phyloP scores from a whole-genome alignment of 2,888 invertebrate species.

The Eumacrocentrus americanus region DNA sequence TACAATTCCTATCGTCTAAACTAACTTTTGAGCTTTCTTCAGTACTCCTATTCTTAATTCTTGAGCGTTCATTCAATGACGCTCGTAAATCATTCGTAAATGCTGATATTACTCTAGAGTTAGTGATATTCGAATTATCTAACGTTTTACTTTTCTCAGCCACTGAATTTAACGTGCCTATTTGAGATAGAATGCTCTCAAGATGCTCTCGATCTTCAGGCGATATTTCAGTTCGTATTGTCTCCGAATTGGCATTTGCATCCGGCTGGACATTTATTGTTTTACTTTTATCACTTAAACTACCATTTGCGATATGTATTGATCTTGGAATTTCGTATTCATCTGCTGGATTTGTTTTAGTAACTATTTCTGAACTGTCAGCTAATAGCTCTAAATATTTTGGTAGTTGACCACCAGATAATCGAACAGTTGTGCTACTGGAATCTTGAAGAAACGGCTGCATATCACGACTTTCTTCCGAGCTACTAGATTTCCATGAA shows the following conservation, averaged over 20 bases:
- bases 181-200: conserved; percentile 37
- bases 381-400: conserved; percentile 74
- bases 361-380: conserved; percentile 60
- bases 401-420: conserved; percentile 54
- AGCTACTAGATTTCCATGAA: conserved; percentile 63
- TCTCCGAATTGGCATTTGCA: not conserved
- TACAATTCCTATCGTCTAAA: conserved; percentile 46
- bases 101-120: conserved; percentile 38
- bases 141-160: conserved; percentile 51
- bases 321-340: conserved; percentile 72
- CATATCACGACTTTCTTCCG: conserved; percentile 62
- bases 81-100: conserved; percentile 48
- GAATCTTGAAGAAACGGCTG: conserved; percentile 62
- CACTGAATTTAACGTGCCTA: conserved; percentile 46
- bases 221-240: conserved; percentile 16
- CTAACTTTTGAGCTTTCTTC: conserved; percentile 47
- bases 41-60: conserved; percentile 39
- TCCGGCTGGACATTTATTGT: conserved; percentile 18
- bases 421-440: conserved; percentile 41
- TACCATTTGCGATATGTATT: conserved; percentile 41
- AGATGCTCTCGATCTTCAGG: conserved; percentile 31
- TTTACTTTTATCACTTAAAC: conserved; percentile 32
- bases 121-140: conserved; percentile 42
- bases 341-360: conserved; percentile 61
- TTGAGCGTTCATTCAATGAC: conserved; percentile 48